Evolutionary conservation across 2,797 vertebrate species (phyloP).

Genomic region (Microchirus variegatus): DNA sequence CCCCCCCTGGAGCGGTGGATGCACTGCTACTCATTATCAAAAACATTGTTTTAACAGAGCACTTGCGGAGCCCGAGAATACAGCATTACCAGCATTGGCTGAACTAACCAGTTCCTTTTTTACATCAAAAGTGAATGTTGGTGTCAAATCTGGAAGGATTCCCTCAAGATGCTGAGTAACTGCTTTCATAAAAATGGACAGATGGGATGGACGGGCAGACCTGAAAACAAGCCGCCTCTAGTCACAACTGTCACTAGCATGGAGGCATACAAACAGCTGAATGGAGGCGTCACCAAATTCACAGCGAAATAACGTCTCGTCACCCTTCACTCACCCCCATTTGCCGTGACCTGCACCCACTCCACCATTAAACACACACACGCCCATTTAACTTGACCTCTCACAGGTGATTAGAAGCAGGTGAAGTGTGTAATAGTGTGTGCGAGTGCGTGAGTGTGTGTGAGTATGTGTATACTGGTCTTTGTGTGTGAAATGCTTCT

Average conservation of each 20-base stretch:
- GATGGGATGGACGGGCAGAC: too few species aligned
- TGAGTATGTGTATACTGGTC: constrained; percentile 31
- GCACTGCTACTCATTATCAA: too few species aligned
- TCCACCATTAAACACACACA: constrained; percentile 57
- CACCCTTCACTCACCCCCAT: constrained; percentile 66
- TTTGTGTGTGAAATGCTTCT: constrained; percentile 82
- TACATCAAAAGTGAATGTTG: too few species aligned
- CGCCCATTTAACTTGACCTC: constrained; percentile 73
- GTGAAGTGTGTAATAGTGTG: constrained; percentile 60
- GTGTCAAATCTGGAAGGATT: too few species aligned
- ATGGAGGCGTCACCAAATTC: constrained; percentile 20
- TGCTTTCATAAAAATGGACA: too few species aligned
- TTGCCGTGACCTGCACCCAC: constrained; percentile 54
- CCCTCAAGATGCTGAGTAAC: too few species aligned
- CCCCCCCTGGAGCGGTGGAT: too few species aligned
- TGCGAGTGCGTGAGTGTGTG: constrained; percentile 46
- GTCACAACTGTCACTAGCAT: not conserved
- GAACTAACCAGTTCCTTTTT: too few species aligned
- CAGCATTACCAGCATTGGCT: too few species aligned
- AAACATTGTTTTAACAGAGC: too few species aligned
- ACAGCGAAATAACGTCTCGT: constrained; percentile 59
- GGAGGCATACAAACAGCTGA: constrained; percentile 10
- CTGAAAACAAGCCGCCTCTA: too few species aligned
- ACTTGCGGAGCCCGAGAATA: too few species aligned
- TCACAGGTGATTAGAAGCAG: constrained; percentile 68